Conservation (phyloP, 92 coral and sea anemone genomes). For the Phenganax marumi region DNA sequence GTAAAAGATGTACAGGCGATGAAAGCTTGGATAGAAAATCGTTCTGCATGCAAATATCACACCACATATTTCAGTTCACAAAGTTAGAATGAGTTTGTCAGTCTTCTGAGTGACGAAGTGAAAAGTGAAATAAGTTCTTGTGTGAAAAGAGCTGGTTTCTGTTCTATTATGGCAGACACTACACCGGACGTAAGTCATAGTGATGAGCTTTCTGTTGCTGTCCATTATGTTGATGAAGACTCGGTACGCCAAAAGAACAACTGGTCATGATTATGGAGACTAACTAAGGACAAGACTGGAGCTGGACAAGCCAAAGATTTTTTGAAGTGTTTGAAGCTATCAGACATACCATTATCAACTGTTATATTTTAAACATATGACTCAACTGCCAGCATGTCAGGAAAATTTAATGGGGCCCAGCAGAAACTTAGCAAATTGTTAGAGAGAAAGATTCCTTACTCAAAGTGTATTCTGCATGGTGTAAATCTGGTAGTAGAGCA, state of each 20-base stretch:
- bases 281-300: too few relatives aligned
- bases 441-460: neutral
- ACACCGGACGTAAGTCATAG: neutral
- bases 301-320: constrained; percentile 5
- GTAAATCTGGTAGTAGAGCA: neutral
- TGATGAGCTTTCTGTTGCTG: constrained; percentile 14
- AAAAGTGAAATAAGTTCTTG: too few relatives aligned
- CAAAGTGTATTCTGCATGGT: neutral
- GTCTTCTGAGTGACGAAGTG: too few relatives aligned
- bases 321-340: neutral
- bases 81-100: constrained; percentile 16
- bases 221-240: constrained; percentile 10
- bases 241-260: too few relatives aligned
- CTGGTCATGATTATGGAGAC: too few relatives aligned
- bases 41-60: neutral
- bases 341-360: neutral
- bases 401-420: neutral
- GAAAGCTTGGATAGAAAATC: constrained; percentile 11
- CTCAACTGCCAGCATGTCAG: neutral
- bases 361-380: neutral
- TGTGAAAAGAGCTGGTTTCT: too few relatives aligned
- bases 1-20: neutral
- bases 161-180: too few relatives aligned
- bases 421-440: too few relatives aligned
- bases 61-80: constrained; percentile 1